A percentile compares a stretch with the other conserved stretches of the same genome.
Conservation (phyloP, 2,797 vertebrate species). For the Bovichtus variegatus region DNA sequence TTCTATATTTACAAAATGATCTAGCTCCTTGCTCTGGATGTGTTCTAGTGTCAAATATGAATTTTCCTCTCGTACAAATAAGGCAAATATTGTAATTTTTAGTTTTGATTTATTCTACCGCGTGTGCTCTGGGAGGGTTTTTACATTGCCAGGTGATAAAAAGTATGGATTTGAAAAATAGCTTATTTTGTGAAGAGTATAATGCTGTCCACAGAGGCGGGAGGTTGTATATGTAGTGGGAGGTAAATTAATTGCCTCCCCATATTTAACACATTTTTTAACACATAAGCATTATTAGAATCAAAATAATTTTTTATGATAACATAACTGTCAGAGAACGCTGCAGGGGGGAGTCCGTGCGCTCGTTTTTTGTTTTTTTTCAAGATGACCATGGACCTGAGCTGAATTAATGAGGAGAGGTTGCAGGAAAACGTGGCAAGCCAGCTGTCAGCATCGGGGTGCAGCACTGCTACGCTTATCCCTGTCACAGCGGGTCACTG, state of each 20-base stretch:
- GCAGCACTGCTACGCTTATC: constrained; percentile 36
- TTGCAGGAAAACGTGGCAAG: constrained; percentile 47
- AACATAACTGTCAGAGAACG: constrained; percentile 53
- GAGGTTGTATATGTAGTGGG: constrained; percentile 41
- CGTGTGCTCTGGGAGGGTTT: constrained; percentile 16
- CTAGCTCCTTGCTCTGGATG: neutral
- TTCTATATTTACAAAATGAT: neutral
- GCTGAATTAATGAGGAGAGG: constrained; percentile 73
- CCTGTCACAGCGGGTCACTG: constrained; percentile 50
- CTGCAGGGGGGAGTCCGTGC: constrained; percentile 45
- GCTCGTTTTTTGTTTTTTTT: constrained; percentile 22
- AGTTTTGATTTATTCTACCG: constrained; percentile 30
- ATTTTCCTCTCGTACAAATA: neutral
- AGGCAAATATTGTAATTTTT: constrained; percentile 14
- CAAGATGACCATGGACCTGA: constrained; percentile 64
- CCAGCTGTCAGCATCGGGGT: constrained; percentile 65
- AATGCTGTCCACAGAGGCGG: constrained; percentile 23
- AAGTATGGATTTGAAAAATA: constrained; percentile 37
- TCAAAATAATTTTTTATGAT: constrained; percentile 62
- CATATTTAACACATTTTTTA: constrained; percentile 42
- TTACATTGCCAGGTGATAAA: constrained; percentile 23
- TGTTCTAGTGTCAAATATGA: neutral
- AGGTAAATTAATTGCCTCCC: constrained; percentile 52
- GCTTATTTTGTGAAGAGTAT: constrained; percentile 17
- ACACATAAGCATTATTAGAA: constrained; percentile 61